A percentile compares a stretch with the other conserved stretches of the same genome.
These are phyloP conservation scores for Gallinago media DNA, from an alignment of 2,113 vertebrate genomes.

Conservation along the genomic window DNA sequence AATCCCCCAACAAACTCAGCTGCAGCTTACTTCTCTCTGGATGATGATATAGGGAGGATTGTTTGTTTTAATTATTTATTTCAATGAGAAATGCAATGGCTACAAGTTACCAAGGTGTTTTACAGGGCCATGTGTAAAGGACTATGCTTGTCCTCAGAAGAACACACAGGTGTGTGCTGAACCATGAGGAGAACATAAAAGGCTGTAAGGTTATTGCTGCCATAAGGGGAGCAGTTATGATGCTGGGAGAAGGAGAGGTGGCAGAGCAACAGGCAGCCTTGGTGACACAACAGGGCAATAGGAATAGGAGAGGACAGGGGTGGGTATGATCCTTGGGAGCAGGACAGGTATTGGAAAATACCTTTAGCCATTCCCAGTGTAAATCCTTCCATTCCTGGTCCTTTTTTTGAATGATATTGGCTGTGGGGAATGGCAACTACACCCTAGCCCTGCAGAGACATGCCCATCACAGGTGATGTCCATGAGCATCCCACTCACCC, in stretches of 20 bases:
- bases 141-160: neutral
- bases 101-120: neutral
- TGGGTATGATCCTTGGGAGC: neutral
- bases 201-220: neutral
- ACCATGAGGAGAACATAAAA: neutral
- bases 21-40: slow-evolving; percentile 25
- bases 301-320: neutral
- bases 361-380: neutral
- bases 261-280: neutral
- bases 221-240: neutral
- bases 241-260: neutral
- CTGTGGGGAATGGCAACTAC: neutral
- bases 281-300: neutral
- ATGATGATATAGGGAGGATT: neutral
- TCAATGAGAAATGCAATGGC: neutral
- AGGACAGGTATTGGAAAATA: neutral
- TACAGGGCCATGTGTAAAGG: neutral
- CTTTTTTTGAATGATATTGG: neutral
- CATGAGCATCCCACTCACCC: fast-evolving
- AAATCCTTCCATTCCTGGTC: neutral
- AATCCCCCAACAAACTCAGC: slow-evolving; percentile 18
- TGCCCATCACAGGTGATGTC: no score
- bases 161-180: neutral
- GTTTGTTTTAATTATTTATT: neutral
- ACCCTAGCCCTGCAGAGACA: neutral